Evolutionary conservation across 2,113 vertebrate species (phyloP), one percentile per base, ranked within the genome.

Genomic region (Salvelinus fontinalis): DNA sequence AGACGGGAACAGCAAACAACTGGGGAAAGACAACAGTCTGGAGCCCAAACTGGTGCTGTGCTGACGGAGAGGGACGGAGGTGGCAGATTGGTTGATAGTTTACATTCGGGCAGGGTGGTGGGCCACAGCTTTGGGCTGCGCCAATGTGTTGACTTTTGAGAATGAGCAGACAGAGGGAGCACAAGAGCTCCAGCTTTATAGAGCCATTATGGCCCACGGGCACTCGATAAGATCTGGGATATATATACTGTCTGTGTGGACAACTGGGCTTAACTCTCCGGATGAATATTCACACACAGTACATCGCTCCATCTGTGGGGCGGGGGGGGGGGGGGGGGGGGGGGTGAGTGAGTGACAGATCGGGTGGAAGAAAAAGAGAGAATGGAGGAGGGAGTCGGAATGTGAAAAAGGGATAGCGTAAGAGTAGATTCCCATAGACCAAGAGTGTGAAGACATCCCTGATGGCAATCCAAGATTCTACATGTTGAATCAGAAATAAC

Each of bases 281-380:
- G 77, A 91, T 92, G 79, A 91, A 92, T 87, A 90, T 90, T 90
- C 87, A 87, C 81, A 87, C 78, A 78, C 77, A 83, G 54, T 83
- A 87, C 83, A 86, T 86, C 79, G 78, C 75, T 84, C 89, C 91
- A 91, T 92, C 91, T 92, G 90, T 76, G 90, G 77, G 69, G 59
- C 84, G 31, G 71, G 67, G 64, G 59, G 34, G 60, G 59, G 29
- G 65, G 76, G 59, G 27, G 34, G 31, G 71, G 67, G 64, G 59
- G 34, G 60, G 59, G 29, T 60, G 76, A 54, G 27, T 24, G 34
- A 67, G 59, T 24, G 44, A 34, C 31, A 66, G 64, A 72, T 44
- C 5, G 31, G 16, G 31, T 12, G 48, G 20, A 54, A 72, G n/a
- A 34, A 39, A 72, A 76, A 62, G 65, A 34, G 77, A 65, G 29